Conservation (phyloP, 2,113 vertebrate genomes). For the Gasterosteus aculeatus region DNA sequence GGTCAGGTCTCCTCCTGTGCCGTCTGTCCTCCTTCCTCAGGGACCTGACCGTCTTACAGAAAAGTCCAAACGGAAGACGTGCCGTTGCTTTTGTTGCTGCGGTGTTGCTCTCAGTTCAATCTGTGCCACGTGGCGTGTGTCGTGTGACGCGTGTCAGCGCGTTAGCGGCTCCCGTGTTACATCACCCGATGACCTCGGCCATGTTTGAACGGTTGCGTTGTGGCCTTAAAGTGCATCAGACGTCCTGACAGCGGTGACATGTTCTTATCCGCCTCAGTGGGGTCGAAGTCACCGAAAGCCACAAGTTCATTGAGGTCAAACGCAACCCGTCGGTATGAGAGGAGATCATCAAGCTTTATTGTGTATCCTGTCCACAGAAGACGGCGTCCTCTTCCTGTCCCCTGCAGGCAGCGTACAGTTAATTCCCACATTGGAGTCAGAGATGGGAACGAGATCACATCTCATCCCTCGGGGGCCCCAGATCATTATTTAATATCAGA, state of each 20-base stretch:
- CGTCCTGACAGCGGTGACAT: no score
- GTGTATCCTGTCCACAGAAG: constrained; percentile 36
- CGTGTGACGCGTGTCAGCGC: no score
- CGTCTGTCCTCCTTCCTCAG: constrained; percentile 46
- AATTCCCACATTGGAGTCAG: constrained; percentile 69
- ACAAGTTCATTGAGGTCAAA: constrained; percentile 32
- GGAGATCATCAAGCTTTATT: constrained; percentile 49
- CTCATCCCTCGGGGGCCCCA: constrained; percentile 1
- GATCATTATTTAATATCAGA: constrained; percentile 73
- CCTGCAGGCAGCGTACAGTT: constrained; percentile 60
- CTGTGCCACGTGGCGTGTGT: no score
- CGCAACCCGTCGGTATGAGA: constrained; percentile 31
- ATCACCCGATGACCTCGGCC: no score
- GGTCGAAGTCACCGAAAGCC: not conserved
- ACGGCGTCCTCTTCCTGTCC: constrained; percentile 62
- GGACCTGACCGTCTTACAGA: constrained; percentile 64
- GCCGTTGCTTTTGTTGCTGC: constrained; percentile 2
- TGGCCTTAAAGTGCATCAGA: no score
- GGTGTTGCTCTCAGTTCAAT: not conserved
- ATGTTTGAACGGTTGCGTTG: no score
- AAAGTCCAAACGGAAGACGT: not conserved
- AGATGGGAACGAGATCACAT: constrained; percentile 69
- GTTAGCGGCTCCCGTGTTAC: no score
- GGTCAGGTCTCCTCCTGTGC: constrained; percentile 40
- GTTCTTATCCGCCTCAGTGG: no score